phyloP scores from a whole-genome alignment of 1,140 invertebrate species.

The Bombus pascuorum region DNA sequence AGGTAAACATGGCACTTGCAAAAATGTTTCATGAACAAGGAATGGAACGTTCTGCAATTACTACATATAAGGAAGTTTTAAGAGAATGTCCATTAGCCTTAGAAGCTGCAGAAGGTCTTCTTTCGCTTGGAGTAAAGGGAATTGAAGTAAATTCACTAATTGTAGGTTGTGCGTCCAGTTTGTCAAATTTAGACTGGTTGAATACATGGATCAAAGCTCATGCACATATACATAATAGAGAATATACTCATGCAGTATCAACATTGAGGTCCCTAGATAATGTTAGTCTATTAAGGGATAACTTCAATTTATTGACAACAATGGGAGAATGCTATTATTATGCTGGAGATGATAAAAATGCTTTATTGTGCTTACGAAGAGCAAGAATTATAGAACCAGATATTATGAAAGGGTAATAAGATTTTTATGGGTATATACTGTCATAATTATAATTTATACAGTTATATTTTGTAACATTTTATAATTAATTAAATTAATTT shows the following conservation, averaged over 20 bases:
- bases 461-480: not conserved
- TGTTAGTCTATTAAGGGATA: slow-evolving; percentile 84
- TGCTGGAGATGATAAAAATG: slow-evolving; percentile 83
- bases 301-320: slow-evolving; percentile 85
- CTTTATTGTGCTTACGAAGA: slow-evolving; percentile 80
- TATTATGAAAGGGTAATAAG: slow-evolving; percentile 80
- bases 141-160: slow-evolving; percentile 88
- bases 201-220: slow-evolving; percentile 88
- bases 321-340: slow-evolving; percentile 88
- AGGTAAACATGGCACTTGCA: slow-evolving; percentile 87
- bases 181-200: slow-evolving; percentile 84
- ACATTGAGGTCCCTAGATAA: slow-evolving; percentile 86
- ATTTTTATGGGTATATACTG: not conserved
- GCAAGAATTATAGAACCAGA: slow-evolving; percentile 84
- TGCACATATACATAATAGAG: slow-evolving; percentile 85
- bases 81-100: slow-evolving; percentile 89
- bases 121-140: slow-evolving; percentile 87
- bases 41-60: slow-evolving; percentile 88
- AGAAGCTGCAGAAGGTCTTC: slow-evolving; percentile 87
- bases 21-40: slow-evolving; percentile 88
- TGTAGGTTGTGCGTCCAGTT: slow-evolving; percentile 82
- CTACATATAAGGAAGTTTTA: slow-evolving; percentile 90
- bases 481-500: not conserved
- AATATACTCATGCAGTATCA: slow-evolving; percentile 85
- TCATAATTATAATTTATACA: not conserved